Conservation (phyloP, 2,888 invertebrate species). For the Teinopalpus imperialis region DNA sequence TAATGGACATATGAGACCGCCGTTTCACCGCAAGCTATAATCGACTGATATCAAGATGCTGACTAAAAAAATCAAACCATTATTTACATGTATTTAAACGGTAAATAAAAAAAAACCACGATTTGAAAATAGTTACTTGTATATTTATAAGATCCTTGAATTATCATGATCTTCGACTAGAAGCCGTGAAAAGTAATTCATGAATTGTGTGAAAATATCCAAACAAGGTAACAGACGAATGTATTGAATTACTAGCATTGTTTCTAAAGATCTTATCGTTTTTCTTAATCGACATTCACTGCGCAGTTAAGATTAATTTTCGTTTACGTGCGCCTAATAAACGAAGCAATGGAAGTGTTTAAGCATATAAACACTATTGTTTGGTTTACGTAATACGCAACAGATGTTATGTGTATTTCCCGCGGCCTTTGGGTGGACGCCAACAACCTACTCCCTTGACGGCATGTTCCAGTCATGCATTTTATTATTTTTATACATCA, state of each 20-base stretch:
- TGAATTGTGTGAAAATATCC: background rate
- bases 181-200: too few species aligned
- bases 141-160: too few species aligned
- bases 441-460: slow-evolving; percentile 56
- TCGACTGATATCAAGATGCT: too few species aligned
- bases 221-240: background rate
- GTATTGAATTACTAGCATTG: slow-evolving; percentile 5
- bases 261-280: background rate
- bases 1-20: too few species aligned
- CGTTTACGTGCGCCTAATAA: slow-evolving; percentile 1
- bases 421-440: slow-evolving; percentile 53
- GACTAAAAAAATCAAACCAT: too few species aligned
- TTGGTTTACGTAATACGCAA: slow-evolving; percentile 33
- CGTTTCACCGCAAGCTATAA: too few species aligned
- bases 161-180: too few species aligned
- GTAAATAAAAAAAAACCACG: too few species aligned
- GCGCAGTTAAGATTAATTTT: slow-evolving; percentile 1
- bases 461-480: slow-evolving; percentile 47
- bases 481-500: slow-evolving; percentile 40
- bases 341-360: slow-evolving; percentile 39
- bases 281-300: slow-evolving; percentile 6
- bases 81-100: too few species aligned
- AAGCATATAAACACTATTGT: slow-evolving; percentile 27
- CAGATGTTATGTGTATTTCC: slow-evolving; percentile 38
- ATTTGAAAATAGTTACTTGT: too few species aligned